Evolutionary conservation across 2,888 invertebrate species (phyloP).

Genomic region (Vanessa cardui): DNA sequence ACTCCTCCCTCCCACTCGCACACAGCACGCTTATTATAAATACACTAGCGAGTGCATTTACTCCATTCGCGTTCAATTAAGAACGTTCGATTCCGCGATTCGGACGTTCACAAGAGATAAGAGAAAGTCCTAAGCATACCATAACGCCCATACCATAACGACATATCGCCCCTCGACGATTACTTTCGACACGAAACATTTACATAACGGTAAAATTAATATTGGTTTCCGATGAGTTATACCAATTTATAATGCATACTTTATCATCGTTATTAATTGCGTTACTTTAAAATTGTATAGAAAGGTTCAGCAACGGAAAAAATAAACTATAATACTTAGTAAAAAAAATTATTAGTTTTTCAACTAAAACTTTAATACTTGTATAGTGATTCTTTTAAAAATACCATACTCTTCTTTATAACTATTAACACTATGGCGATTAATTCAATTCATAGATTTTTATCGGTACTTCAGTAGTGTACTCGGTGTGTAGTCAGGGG

Average conservation of each 20-base stretch:
- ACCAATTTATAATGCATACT: slow-evolving; percentile 16
- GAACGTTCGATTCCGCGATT: slow-evolving; percentile 45
- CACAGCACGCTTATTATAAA: slow-evolving; percentile 61
- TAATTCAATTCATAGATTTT: no score
- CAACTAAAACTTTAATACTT: no score
- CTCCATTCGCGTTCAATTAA: slow-evolving; percentile 65
- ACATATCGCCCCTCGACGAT: slow-evolving; percentile 10
- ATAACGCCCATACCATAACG: no score
- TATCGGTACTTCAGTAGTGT: no score
- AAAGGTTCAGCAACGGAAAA: not conserved
- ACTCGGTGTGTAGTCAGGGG: no score
- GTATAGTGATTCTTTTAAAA: no score
- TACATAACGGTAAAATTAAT: slow-evolving; percentile 20
- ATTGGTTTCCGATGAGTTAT: slow-evolving; percentile 28
- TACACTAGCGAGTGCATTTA: slow-evolving; percentile 69
- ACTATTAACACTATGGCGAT: no score
- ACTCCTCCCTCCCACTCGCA: slow-evolving; percentile 53
- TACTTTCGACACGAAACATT: slow-evolving; percentile 24
- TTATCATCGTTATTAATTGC: slow-evolving; percentile 21
- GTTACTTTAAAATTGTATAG: slow-evolving; percentile 6
- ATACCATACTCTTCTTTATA: no score
- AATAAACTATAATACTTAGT: not conserved
- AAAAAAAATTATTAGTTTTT: not conserved
- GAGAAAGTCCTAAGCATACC: slow-evolving; percentile 2
- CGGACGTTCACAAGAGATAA: slow-evolving; percentile 9